These are phyloP conservation scores for Diachasma alloeum DNA, from an alignment of 1,140 invertebrate species.

Conservation along the genomic window DNA sequence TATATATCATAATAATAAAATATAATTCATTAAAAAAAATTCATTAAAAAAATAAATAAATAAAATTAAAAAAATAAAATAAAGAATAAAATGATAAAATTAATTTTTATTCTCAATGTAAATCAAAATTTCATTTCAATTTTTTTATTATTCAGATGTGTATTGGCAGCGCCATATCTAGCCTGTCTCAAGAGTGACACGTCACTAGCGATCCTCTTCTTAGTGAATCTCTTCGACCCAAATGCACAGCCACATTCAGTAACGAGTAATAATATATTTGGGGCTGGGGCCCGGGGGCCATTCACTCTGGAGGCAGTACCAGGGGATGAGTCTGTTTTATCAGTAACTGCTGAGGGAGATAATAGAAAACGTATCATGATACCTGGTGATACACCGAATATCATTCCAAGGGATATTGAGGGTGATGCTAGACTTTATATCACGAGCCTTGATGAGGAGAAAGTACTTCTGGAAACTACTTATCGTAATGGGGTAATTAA, in stretches of 20 bases:
- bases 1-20: too few species aligned
- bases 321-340: slow-evolving; percentile 45
- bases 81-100: too few species aligned
- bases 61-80: too few species aligned
- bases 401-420: slow-evolving; percentile 45
- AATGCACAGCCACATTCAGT: slow-evolving; percentile 47
- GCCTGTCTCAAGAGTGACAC: slow-evolving; percentile 67
- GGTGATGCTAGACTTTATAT: slow-evolving; percentile 46
- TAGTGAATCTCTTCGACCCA: slow-evolving; percentile 54
- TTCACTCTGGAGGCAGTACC: slow-evolving; percentile 48
- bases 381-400: slow-evolving; percentile 33
- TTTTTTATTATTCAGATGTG: slow-evolving; percentile 65
- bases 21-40: too few species aligned
- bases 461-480: slow-evolving; percentile 53
- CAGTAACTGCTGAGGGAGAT: slow-evolving; percentile 44
- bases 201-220: slow-evolving; percentile 53
- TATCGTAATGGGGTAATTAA: slow-evolving; percentile 53
- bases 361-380: slow-evolving; percentile 47
- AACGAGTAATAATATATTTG: slow-evolving; percentile 58
- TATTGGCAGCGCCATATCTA: slow-evolving; percentile 71
- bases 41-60: too few species aligned
- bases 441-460: slow-evolving; percentile 49
- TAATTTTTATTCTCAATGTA: too few species aligned
- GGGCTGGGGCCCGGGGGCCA: slow-evolving; percentile 53
- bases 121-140: too few species aligned